Evolutionary conservation across 2,888 invertebrate genomes (phyloP), one percentile per base, ranked within the genome.

Genomic region (Achlya flavicornis): DNA sequence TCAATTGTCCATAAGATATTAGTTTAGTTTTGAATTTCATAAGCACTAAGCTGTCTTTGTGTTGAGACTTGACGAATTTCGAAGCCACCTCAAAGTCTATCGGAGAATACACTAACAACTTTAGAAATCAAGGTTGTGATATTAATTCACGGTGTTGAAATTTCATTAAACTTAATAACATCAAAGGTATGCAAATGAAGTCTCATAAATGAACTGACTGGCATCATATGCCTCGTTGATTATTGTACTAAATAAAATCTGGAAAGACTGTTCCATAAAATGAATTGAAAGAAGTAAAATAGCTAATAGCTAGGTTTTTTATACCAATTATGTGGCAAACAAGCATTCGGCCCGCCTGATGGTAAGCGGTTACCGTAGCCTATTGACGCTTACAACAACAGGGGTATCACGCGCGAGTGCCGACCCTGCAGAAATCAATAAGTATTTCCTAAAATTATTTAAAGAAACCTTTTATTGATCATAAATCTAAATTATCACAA

Each of bases 401-500:
- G n/a, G n/a, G n/a, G n/a, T n/a, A n/a, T n/a, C n/a, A n/a, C n/a
- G n/a, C n/a, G n/a, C n/a, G n/a, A n/a, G n/a, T n/a, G n/a, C n/a
- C n/a, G n/a, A n/a, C n/a, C n/a, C n/a, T n/a, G n/a, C n/a, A n/a
- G n/a, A n/a, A n/a, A n/a, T n/a, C n/a, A n/a, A n/a, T n/a, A 38
- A 38, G 38, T 7, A 38, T 65, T 67, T 63, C 33, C 57, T 59
- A 43, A 66, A 57, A 65, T 16, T 62, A 58, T 43, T 48, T 38
- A 38, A 33, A 58, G 38, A 61, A 66, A 66, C 67, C 65, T 67
- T 66, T 69, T 64, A 76, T 67, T 73, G 75, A 77, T 70, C 79
- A 79, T 86, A 85, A 81, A 85, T 86, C 79, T 75, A 73, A 79
- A 80, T 85, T 83, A 85, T 77, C 81, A 75, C 75, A 75, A 72